These are phyloP conservation scores for Microplitis mediator DNA, from an alignment of 1,140 invertebrate species.

Conservation along the genomic window DNA sequence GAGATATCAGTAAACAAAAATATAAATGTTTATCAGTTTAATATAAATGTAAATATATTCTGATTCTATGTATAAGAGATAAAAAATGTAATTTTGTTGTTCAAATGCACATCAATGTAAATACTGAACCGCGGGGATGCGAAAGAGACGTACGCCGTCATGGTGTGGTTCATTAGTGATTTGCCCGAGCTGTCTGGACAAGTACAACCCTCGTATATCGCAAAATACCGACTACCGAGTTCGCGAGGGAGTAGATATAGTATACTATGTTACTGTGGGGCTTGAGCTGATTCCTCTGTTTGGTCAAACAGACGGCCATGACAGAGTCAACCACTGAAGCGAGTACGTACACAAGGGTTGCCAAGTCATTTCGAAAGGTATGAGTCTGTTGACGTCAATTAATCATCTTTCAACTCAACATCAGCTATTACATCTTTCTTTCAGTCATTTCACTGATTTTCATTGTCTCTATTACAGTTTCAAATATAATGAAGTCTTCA, in stretches of 20 bases:
- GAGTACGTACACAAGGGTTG: constrained; percentile 24
- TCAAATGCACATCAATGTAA: constrained; percentile 1
- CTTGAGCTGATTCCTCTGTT: constrained; percentile 44
- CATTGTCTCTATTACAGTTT: neutral
- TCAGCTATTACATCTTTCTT: neutral
- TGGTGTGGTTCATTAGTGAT: constrained; percentile 46
- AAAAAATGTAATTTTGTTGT: neutral
- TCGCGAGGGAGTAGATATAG: constrained; percentile 17
- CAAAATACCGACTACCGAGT: constrained; percentile 37
- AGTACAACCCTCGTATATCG: constrained; percentile 25
- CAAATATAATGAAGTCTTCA: no score
- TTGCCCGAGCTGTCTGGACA: constrained; percentile 23
- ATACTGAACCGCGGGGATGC: neutral
- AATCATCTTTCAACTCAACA: neutral
- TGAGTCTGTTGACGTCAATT: neutral
- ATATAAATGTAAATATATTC: no score
- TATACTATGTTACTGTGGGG: neutral
- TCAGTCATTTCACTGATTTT: neutral
- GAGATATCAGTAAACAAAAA: no score
- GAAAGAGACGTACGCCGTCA: neutral
- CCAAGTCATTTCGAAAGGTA: constrained; percentile 43
- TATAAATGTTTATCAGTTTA: no score
- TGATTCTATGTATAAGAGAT: neutral
- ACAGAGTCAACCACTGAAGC: constrained; percentile 31
- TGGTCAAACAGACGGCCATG: constrained; percentile 45